Conservation (phyloP, 1,140 invertebrate genomes). For the Tyrophagus putrescentiae region DNA sequence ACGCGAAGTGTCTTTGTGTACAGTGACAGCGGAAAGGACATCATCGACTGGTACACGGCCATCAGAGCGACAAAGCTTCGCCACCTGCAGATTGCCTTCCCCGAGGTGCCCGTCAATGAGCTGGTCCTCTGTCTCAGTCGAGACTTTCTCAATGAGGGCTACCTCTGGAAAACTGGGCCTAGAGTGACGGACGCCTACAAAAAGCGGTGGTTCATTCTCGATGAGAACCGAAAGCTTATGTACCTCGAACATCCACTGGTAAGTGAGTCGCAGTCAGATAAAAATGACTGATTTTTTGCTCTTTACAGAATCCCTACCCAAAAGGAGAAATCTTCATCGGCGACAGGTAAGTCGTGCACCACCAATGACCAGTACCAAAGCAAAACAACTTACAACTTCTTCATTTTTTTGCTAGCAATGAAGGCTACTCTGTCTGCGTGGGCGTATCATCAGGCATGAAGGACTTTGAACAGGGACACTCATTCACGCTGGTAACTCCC, state of each 20-base stretch:
- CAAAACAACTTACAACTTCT: too few species aligned
- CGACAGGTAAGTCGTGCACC: too few species aligned
- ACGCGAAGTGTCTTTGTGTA: constrained; percentile 75
- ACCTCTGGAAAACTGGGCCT: constrained; percentile 71
- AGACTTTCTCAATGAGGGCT: constrained; percentile 69
- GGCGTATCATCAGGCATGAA: constrained; percentile 46
- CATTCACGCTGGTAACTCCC: constrained; percentile 73
- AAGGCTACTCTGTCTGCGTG: constrained; percentile 51
- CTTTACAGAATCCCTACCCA: constrained; percentile 54
- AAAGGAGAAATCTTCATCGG: constrained; percentile 82
- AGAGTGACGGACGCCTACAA: constrained; percentile 58
- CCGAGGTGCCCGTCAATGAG: constrained; percentile 57
- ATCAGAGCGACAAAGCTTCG: constrained; percentile 69
- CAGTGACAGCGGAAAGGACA: constrained; percentile 60
- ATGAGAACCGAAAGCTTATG: constrained; percentile 65
- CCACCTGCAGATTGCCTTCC: constrained; percentile 63
- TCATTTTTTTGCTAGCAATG: too few species aligned
- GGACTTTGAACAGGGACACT: constrained; percentile 51
- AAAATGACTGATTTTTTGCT: not conserved
- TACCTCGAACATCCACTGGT: constrained; percentile 69
- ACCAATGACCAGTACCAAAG: too few species aligned
- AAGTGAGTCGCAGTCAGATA: constrained; percentile 25
- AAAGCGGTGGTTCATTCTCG: constrained; percentile 73
- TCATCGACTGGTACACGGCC: constrained; percentile 74
- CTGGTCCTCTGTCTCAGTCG: constrained; percentile 53